These are phyloP conservation scores for Drosophila monieri DNA, from an alignment of 2,888 invertebrate genomes.

Conservation along the genomic window DNA sequence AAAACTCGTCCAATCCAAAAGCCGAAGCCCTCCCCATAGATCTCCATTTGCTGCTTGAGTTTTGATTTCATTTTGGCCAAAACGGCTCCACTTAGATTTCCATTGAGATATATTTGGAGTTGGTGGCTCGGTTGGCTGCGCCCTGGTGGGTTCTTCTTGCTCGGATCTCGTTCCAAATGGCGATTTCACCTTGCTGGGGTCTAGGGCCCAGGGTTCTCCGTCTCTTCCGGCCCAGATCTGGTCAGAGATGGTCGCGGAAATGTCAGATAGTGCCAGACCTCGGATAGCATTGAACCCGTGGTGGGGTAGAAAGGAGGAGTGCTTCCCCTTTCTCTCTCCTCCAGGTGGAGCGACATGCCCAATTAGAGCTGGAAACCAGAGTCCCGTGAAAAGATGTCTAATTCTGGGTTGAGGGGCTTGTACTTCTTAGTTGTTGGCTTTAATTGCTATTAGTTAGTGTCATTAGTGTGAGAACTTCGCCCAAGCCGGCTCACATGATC, in stretches of 20 bases:
- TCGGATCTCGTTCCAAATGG: conserved; percentile 10
- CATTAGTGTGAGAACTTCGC: conserved; percentile 35
- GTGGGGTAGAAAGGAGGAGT: no score
- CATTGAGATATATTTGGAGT: conserved; percentile 22
- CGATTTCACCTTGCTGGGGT: conserved; percentile 54
- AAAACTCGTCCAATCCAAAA: not conserved
- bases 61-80: conserved; percentile 40
- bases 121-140: conserved; percentile 69
- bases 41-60: conserved; percentile 9
- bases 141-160: conserved; percentile 42
- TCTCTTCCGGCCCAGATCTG: conserved; percentile 8
- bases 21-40: no score
- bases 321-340: conserved; percentile 16
- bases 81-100: conserved; percentile 51
- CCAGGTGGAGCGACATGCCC: conserved; percentile 49
- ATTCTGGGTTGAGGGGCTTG: no score
- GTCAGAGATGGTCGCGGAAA: no score
- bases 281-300: conserved; percentile 39
- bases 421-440: no score
- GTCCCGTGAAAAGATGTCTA: conserved; percentile 56
- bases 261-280: no score
- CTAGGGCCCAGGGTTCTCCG: conserved; percentile 16
- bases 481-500: conserved; percentile 26
- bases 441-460: not conserved
- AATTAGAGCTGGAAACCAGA: conserved; percentile 63